Conservation (phyloP, 2,888 invertebrate genomes). For the Eretmocerus hayati region DNA sequence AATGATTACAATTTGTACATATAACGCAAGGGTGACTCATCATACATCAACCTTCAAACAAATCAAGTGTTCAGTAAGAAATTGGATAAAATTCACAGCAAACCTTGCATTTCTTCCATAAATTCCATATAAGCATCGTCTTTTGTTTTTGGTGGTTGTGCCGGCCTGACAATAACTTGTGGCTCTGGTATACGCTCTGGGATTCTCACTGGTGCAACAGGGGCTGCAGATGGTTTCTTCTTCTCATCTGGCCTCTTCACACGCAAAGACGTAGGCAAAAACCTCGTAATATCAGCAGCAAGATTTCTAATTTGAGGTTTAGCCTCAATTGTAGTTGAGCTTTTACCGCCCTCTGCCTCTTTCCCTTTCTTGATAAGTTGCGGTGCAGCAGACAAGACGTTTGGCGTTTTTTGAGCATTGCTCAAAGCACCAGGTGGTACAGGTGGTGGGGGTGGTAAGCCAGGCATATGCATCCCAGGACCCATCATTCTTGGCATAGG, state of each 20-base stretch:
- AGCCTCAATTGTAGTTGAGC: constrained; percentile 81
- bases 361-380: constrained; percentile 66
- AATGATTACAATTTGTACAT: too few species aligned
- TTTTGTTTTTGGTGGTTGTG: constrained; percentile 61
- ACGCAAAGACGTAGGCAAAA: constrained; percentile 87
- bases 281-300: constrained; percentile 90
- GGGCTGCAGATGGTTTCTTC: constrained; percentile 47
- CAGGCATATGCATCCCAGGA: constrained; percentile 49
- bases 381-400: constrained; percentile 75
- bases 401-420: constrained; percentile 50
- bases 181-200: constrained; percentile 50
- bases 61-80: neutral
- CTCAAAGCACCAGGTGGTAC: constrained; percentile 27
- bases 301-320: constrained; percentile 94
- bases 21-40: too few species aligned
- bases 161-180: constrained; percentile 20
- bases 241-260: constrained; percentile 82
- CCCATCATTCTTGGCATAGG: constrained; percentile 54
- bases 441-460: constrained; percentile 33
- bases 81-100: constrained; percentile 55
- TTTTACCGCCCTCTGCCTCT: constrained; percentile 58
- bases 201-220: constrained; percentile 41
- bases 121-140: constrained; percentile 98
- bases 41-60: too few species aligned
- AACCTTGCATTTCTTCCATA: constrained; percentile 96